A percentile compares a stretch with the other conserved stretches of the same genome.
Evolutionary conservation across 1,140 invertebrate species (phyloP).

Genomic region (Brachionus rubens): DNA sequence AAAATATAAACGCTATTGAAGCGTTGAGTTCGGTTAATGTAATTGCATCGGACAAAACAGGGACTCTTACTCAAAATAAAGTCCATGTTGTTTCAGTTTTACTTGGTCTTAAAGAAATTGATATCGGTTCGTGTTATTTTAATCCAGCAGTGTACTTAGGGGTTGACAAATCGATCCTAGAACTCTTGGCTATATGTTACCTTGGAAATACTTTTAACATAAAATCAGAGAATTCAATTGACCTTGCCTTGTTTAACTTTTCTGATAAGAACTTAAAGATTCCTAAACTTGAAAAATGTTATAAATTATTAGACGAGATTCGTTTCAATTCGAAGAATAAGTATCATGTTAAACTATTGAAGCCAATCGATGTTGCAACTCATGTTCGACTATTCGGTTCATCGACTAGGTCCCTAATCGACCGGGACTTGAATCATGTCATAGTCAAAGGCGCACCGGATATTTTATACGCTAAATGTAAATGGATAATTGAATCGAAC

Average conservation of each 20-base stretch:
- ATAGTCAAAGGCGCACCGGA: conserved; percentile 31
- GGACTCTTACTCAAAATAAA: conserved; percentile 30
- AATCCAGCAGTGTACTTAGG: conserved; percentile 5
- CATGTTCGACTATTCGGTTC: conserved; percentile 8
- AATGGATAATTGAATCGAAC: conserved; percentile 34
- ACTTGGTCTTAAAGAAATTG: neutral
- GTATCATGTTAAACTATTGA: conserved; percentile 32
- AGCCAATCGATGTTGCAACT: conserved; percentile 7
- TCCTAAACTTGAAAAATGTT: conserved; percentile 34
- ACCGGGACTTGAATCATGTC: neutral
- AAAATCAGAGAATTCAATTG: neutral
- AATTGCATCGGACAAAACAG: conserved; percentile 17
- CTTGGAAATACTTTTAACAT: neutral
- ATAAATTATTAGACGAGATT: neutral
- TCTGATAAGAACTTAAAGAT: conserved; percentile 12
- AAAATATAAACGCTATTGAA: conserved; percentile 27
- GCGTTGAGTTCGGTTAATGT: conserved; percentile 9
- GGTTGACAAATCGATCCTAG: conserved; percentile 19
- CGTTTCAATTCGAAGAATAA: neutral
- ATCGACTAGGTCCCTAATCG: neutral
- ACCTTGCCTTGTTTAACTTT: conserved; percentile 26
- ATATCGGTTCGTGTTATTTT: conserved; percentile 31
- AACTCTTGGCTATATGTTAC: conserved; percentile 26
- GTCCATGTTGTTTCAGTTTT: conserved; percentile 9
- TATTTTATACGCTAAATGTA: conserved; percentile 26